Percentiles rank a stretch among this genome's conserved stretches.
Evolutionary conservation across 2,797 vertebrate species (phyloP).

Genomic region (Oophaga sylvatica): DNA sequence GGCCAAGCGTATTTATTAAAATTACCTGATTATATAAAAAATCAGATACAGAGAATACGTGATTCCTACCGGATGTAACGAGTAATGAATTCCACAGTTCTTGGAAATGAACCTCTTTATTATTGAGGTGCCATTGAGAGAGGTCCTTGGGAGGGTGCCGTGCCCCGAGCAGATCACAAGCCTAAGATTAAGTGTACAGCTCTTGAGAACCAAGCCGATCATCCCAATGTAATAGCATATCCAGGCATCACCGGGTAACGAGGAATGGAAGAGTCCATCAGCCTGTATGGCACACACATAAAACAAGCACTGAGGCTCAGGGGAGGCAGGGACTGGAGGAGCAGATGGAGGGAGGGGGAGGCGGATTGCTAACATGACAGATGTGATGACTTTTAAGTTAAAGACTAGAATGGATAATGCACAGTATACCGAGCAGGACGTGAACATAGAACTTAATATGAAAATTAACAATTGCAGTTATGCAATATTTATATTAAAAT

Average conservation of each 20-base stretch:
- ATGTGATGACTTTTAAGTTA: constrained; percentile 71
- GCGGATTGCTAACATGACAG: constrained; percentile 64
- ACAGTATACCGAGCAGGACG: constrained; percentile 50
- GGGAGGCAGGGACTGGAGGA: constrained; percentile 66
- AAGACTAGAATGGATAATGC: constrained; percentile 66
- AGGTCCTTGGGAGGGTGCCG: constrained; percentile 73
- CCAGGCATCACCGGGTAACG: constrained; percentile 63
- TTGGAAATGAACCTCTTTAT: constrained; percentile 61
- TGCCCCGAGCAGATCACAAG: constrained; percentile 74
- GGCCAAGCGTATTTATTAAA: not conserved
- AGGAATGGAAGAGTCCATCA: constrained; percentile 70
- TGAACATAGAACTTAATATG: constrained; percentile 54
- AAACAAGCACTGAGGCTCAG: constrained; percentile 62
- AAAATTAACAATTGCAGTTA: constrained; percentile 53
- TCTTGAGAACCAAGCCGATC: constrained; percentile 75
- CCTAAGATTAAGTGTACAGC: constrained; percentile 83
- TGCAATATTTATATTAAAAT: not conserved
- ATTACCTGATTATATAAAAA: constrained; percentile 22
- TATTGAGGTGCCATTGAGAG: constrained; percentile 61
- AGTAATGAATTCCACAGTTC: constrained; percentile 54
- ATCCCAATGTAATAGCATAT: constrained; percentile 67
- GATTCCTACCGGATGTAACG: constrained; percentile 75
- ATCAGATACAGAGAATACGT: not conserved
- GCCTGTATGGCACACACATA: constrained; percentile 51
- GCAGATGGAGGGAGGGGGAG: constrained; percentile 68